These are phyloP conservation scores for Macrostomum lignano DNA, from an alignment of 1,140 invertebrate genomes.

Conservation along the genomic window DNA sequence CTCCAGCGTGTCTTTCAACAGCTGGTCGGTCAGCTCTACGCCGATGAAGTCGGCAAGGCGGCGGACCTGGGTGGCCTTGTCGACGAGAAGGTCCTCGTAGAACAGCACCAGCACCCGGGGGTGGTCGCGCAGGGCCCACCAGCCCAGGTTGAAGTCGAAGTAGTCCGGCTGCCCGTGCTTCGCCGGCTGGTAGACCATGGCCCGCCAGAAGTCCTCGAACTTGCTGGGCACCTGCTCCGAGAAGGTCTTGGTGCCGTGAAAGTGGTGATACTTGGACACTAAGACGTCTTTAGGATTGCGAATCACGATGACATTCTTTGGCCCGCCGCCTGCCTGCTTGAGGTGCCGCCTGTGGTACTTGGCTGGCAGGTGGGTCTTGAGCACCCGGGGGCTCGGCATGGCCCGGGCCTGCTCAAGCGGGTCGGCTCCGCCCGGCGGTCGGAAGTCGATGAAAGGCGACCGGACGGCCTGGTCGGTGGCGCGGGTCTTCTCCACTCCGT, in stretches of 20 bases:
- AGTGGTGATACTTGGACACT: constrained; percentile 52
- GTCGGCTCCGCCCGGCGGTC: too few relatives aligned
- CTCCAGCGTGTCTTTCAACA: too few relatives aligned
- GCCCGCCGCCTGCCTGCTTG: constrained; percentile 10
- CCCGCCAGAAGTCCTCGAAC: constrained; percentile 16
- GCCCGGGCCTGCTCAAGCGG: constrained; percentile 14
- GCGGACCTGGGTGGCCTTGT: too few relatives aligned
- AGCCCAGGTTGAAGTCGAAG: constrained; percentile 18
- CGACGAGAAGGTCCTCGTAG: constrained; percentile 59
- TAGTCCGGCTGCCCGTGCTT: too few relatives aligned
- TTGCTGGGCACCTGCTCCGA: constrained; percentile 14
- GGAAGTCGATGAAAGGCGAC: constrained; percentile 34
- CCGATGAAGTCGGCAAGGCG: too few relatives aligned
- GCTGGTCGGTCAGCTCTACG: too few relatives aligned
- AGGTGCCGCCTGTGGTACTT: too few relatives aligned
- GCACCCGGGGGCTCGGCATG: constrained; percentile 14
- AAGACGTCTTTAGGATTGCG: too few relatives aligned
- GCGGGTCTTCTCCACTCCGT: too few relatives aligned
- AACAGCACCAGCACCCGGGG: constrained; percentile 48
- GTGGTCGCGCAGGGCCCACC: constrained; percentile 41
- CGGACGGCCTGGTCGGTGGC: too few relatives aligned
- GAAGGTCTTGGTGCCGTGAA: constrained; percentile 41
- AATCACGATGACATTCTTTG: constrained; percentile 41
- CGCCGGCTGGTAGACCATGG: too few relatives aligned
- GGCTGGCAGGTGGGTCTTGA: constrained; percentile 16